Evolutionary conservation across 2,797 vertebrate genomes (phyloP), one percentile per base, ranked within the genome.

Genomic region (Triplophysa yarkandensis): DNA sequence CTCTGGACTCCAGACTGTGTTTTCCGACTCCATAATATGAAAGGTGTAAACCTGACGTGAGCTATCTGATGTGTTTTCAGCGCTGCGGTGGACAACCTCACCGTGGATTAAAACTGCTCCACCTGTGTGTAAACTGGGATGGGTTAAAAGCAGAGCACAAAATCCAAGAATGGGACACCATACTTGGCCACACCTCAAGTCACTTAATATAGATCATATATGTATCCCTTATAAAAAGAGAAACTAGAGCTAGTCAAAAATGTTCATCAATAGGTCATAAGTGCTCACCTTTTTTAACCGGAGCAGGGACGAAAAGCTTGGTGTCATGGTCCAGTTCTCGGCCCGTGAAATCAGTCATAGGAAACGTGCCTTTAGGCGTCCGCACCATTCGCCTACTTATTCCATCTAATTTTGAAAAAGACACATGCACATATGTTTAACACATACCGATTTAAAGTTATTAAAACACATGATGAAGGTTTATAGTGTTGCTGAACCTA

Each of bases 11-110:
- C 98, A 99, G 65, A 28, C 46, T 0, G 94, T 93, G 79, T 88
- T 90, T 58, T 93, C 81, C 0, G 92, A 86, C 50, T 99, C 97
- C 97, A 99, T 96, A 69, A 99, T 68, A 1, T 99, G 98, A 89
- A 99, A 97, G 10, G 96, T 90, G 81, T 96, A 99, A 2, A 77
- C 95, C 0, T 98, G 94, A 19, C 98, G 95, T 0, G 96, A 97
- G 5, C 39, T 69, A 1, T 86, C 79, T 0, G 97, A 99, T 16
- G 72, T 83, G 88, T 98, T 99, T 46, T 83, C 81, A 0, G 92
- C 92, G 2, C 97, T 99, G 80, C 93, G 94, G 32, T 99, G 97
- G 32, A 98, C 95, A 0, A 98, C 96, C 78, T 98, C 89, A 0
- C 96, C 96, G 0, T 99, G 95, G 85, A 98, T 98, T 46, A 99